Percentiles rank a stretch among this genome's conserved stretches.
Conservation (phyloP, 2,888 invertebrate species). For the Theretra japonica region DNA sequence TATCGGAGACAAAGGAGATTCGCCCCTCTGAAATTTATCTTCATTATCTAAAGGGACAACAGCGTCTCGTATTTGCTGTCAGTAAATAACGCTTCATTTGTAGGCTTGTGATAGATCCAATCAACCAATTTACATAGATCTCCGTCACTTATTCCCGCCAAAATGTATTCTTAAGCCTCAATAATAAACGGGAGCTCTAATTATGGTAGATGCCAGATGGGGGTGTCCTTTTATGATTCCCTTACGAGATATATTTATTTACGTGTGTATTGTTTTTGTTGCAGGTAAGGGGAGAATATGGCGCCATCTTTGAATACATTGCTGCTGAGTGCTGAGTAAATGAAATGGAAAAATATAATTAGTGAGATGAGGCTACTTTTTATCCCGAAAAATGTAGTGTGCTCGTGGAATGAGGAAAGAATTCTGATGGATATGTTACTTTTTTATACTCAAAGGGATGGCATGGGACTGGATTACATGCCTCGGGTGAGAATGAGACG, state of each 20-base stretch:
- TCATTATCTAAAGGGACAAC: slow-evolving; percentile 48
- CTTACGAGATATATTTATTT: slow-evolving; percentile 56
- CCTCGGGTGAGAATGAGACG: no score
- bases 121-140: slow-evolving; percentile 23
- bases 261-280: slow-evolving; percentile 66
- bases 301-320: slow-evolving; percentile 38
- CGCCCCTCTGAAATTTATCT: slow-evolving; percentile 43
- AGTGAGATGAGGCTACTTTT: background rate
- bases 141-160: background rate
- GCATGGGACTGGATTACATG: no score
- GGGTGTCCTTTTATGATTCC: slow-evolving; percentile 48
- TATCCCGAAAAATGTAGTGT: no score
- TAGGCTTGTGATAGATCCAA: slow-evolving; percentile 40
- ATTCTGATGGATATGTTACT: no score
- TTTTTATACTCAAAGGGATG: no score
- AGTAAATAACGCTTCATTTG: slow-evolving; percentile 53
- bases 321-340: slow-evolving; percentile 35
- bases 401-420: no score
- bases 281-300: slow-evolving; percentile 62
- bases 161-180: slow-evolving; percentile 26
- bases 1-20: slow-evolving; percentile 36
- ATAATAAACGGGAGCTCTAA: slow-evolving; percentile 41
- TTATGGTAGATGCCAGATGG: slow-evolving; percentile 45
- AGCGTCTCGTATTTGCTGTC: slow-evolving; percentile 45
- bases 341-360: background rate